Percentiles rank a stretch among this genome's conserved stretches.
Conservation (phyloP, 2,888 invertebrate species). For the Dasypolia templi region DNA sequence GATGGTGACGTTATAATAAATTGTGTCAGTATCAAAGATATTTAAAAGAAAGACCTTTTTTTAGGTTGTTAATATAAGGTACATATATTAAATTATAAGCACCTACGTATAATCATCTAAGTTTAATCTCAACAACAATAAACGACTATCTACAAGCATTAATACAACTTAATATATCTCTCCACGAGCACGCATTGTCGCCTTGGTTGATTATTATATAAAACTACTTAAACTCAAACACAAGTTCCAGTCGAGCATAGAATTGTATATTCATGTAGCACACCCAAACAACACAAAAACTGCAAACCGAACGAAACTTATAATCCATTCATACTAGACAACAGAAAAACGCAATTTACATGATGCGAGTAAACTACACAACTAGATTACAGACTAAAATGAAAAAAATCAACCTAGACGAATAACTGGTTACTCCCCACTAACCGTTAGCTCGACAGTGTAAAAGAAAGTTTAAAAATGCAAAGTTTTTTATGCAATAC, state of each 20-base stretch:
- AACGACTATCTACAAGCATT: not conserved
- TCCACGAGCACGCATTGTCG: not conserved
- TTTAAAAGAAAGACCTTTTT: too few relatives aligned
- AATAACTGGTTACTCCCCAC: conserved; percentile 62
- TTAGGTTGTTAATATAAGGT: too few relatives aligned
- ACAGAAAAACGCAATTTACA: conserved; percentile 63
- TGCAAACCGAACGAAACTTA: conserved; percentile 46
- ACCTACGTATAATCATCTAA: too few relatives aligned
- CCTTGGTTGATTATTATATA: conserved; percentile 22
- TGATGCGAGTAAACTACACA: conserved; percentile 42
- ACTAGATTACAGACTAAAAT: conserved; percentile 22
- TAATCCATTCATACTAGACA: conserved; percentile 49
- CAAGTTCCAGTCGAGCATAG: conserved; percentile 8
- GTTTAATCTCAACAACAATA: not conserved
- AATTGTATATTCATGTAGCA: conserved; percentile 28
- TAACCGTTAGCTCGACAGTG: conserved; percentile 71
- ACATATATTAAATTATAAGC: too few relatives aligned
- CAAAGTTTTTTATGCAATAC: conserved; percentile 71
- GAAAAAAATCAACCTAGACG: conserved; percentile 55
- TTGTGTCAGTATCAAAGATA: too few relatives aligned
- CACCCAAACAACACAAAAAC: conserved; percentile 53
- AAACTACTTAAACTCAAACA: conserved; percentile 12
- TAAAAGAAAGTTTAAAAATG: conserved; percentile 74
- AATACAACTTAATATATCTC: not conserved
- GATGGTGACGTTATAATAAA: too few relatives aligned